Percentiles rank a stretch among this genome's conserved stretches.
These are phyloP conservation scores for Baronia brevicornis DNA, from an alignment of 2,888 invertebrate genomes.

Conservation along the genomic window DNA sequence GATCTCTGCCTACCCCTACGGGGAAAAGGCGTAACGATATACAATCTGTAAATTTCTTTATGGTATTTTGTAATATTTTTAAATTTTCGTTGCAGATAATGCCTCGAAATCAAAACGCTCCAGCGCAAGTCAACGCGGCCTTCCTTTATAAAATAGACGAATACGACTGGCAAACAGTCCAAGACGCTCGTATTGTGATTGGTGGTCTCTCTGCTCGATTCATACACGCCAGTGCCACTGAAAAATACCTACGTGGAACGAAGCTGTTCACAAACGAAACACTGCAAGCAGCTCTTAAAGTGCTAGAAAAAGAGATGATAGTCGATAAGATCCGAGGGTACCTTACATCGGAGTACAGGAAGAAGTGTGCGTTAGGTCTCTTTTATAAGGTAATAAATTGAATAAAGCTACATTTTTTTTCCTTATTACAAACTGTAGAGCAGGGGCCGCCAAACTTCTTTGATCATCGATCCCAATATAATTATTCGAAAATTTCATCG, in stretches of 20 bases:
- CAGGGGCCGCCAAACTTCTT: too few species aligned
- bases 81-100: conserved; percentile 75
- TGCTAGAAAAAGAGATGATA: conserved; percentile 74
- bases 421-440: too few species aligned
- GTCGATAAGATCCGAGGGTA: conserved; percentile 76
- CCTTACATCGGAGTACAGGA: conserved; percentile 76
- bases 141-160: conserved; percentile 76
- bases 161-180: conserved; percentile 37
- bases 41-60: too few species aligned
- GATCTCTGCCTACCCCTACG: too few species aligned
- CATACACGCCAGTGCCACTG: conserved; percentile 76
- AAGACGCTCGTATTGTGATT: conserved; percentile 75
- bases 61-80: too few species aligned
- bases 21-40: too few species aligned
- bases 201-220: conserved; percentile 73
- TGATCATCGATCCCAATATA: too few species aligned
- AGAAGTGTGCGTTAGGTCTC: conserved; percentile 75
- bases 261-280: conserved; percentile 59
- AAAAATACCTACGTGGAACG: conserved; percentile 51
- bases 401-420: too few species aligned
- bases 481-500: too few species aligned
- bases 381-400: conserved; percentile 84
- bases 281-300: conserved; percentile 67
- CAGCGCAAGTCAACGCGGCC: conserved; percentile 84
- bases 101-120: conserved; percentile 82